Evolutionary conservation across 2,888 invertebrate genomes (phyloP).

Genomic region (Amorpha juglandis): DNA sequence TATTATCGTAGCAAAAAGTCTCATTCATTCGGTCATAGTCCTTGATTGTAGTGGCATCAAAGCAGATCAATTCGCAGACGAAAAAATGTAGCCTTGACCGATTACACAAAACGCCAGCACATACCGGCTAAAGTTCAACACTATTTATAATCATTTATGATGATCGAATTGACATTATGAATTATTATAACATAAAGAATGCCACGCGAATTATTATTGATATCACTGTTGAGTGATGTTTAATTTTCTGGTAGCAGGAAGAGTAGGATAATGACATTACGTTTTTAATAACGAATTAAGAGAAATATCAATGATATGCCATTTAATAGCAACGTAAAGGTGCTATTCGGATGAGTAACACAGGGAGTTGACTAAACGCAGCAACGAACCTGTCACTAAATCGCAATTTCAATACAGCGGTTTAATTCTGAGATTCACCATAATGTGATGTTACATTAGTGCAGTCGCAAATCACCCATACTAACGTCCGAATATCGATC

Average conservation of each 20-base stretch:
- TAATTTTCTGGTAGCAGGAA: constrained; percentile 20
- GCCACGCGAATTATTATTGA: constrained; percentile 27
- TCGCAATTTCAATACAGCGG: too few relatives aligned
- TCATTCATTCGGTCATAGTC: constrained; percentile 37
- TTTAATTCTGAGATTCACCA: too few relatives aligned
- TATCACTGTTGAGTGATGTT: constrained; percentile 14
- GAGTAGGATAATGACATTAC: background rate
- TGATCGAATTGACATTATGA: constrained; percentile 49
- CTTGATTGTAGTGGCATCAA: constrained; percentile 47
- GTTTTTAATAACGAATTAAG: too few relatives aligned
- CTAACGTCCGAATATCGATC: too few relatives aligned
- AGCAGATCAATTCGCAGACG: constrained; percentile 48
- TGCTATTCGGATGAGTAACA: too few relatives aligned
- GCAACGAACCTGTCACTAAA: too few relatives aligned
- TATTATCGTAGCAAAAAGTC: constrained; percentile 24
- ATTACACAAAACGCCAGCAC: constrained; percentile 42
- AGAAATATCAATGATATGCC: too few relatives aligned
- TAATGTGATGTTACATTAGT: too few relatives aligned
- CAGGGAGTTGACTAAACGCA: too few relatives aligned
- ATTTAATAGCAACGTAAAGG: too few relatives aligned
- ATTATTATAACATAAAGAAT: constrained; percentile 38
- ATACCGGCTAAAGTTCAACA: constrained; percentile 65
- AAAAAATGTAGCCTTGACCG: constrained; percentile 63
- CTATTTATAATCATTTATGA: constrained; percentile 64
- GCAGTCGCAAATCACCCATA: too few relatives aligned